These are phyloP conservation scores for Emberiza fucata DNA, from an alignment of 2,113 vertebrate genomes.

Conservation along the genomic window DNA sequence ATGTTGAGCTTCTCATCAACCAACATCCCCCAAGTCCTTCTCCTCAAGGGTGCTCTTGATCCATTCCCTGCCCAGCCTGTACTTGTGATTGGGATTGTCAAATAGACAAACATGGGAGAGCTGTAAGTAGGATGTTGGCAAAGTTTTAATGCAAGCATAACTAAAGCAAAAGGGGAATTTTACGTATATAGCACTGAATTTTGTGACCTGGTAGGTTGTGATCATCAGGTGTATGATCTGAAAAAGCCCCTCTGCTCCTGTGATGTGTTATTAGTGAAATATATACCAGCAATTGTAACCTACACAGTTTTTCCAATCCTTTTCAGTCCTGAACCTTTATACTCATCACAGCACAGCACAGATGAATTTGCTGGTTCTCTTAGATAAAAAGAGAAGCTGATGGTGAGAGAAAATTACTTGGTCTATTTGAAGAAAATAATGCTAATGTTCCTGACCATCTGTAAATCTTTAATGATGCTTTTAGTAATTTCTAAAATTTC, in stretches of 20 bases:
- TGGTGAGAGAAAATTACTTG: neutral
- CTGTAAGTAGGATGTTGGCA: neutral
- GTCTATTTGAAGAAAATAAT: neutral
- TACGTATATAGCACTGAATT: neutral
- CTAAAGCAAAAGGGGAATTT: neutral
- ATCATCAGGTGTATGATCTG: neutral
- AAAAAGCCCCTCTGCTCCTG: neutral
- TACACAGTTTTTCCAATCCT: neutral
- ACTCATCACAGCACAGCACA: neutral
- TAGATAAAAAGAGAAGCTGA: neutral
- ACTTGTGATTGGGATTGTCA: neutral
- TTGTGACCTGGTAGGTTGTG: neutral
- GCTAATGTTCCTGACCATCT: neutral
- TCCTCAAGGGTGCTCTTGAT: neutral
- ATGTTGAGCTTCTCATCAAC: neutral
- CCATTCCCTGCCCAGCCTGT: neutral
- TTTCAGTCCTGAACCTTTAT: neutral
- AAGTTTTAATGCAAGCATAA: neutral
- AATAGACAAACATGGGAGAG: neutral
- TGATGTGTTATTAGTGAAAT: neutral
- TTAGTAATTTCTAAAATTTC: conserved; percentile 40
- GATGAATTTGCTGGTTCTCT: neutral
- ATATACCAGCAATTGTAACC: neutral
- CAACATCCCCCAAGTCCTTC: neutral
- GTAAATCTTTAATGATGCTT: conserved; percentile 38